Percentiles rank a stretch among this genome's conserved stretches.
phyloP scores from a whole-genome alignment of 2,113 vertebrate genomes.

The Urocitellus parryii region DNA sequence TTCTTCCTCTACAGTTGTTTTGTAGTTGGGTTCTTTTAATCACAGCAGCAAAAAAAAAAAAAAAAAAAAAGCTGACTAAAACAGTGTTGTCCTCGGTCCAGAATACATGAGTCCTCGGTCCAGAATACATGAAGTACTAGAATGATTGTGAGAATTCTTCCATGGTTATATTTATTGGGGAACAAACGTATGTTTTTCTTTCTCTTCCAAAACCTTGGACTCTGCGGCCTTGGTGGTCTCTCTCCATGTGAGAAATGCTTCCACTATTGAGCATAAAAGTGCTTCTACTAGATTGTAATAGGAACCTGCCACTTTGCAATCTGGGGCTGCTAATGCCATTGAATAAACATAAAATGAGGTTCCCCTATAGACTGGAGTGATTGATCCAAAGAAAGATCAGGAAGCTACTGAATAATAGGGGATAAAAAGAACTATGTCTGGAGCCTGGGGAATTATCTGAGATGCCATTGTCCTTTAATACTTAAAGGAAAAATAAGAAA shows the following conservation, averaged over 20 bases:
- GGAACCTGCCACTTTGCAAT: accelerated
- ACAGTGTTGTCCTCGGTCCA: no score
- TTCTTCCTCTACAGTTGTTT: no score
- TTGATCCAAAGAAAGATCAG: background rate
- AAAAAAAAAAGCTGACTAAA: no score
- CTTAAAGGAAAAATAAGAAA: background rate
- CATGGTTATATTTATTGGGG: no score
- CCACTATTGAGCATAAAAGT: background rate
- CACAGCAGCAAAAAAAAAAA: no score
- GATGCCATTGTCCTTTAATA: background rate
- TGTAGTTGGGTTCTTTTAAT: no score
- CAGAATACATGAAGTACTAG: background rate
- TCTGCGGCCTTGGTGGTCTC: background rate
- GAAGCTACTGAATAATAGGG: background rate
- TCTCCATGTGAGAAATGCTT: background rate
- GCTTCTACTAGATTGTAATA: background rate
- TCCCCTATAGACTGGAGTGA: background rate
- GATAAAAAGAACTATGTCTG: background rate
- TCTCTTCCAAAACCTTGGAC: background rate
- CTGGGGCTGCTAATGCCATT: background rate
- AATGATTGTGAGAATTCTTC: background rate
- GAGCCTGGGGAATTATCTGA: background rate
- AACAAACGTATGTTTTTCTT: background rate
- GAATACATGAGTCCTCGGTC: background rate
- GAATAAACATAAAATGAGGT: background rate